These are phyloP conservation scores for Acholoe squamosa DNA, from an alignment of 2,888 invertebrate species.

Conservation along the genomic window DNA sequence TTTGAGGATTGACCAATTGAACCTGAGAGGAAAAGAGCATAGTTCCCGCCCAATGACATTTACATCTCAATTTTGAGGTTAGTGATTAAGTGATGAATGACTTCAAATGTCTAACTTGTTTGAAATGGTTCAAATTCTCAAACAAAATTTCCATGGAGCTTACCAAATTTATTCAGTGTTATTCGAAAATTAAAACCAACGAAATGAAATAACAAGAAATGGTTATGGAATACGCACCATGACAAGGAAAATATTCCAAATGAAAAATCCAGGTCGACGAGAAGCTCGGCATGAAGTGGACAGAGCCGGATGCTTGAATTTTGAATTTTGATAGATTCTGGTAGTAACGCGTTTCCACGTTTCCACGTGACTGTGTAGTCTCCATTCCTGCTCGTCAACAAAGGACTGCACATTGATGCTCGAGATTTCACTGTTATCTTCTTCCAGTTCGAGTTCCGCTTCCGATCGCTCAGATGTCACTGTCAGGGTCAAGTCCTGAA, in stretches of 20 bases:
- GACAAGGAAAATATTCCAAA: slow-evolving; percentile 74
- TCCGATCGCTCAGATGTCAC: slow-evolving; percentile 74
- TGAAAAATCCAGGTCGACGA: slow-evolving; percentile 73
- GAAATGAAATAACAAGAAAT: not conserved
- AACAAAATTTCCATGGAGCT: too few relatives aligned
- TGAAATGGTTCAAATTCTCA: not conserved
- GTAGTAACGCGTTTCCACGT: slow-evolving; percentile 72
- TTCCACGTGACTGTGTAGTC: slow-evolving; percentile 74
- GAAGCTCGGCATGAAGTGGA: slow-evolving; percentile 72
- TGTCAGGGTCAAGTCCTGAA: slow-evolving; percentile 73
- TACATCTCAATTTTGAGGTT: not conserved
- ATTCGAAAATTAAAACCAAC: too few relatives aligned
- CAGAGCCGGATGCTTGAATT: slow-evolving; percentile 72
- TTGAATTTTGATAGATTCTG: slow-evolving; percentile 71
- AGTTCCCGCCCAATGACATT: too few relatives aligned
- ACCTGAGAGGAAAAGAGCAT: too few relatives aligned
- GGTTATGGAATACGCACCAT: slow-evolving; percentile 69
- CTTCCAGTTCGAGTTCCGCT: slow-evolving; percentile 70
- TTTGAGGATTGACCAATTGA: too few relatives aligned
- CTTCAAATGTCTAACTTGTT: not conserved
- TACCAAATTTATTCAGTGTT: too few relatives aligned
- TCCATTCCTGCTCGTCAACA: slow-evolving; percentile 74
- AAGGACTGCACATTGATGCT: slow-evolving; percentile 73
- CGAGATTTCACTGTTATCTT: slow-evolving; percentile 73
- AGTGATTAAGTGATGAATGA: not conserved